Base-by-base conservation (phyloP, 2,113 vertebrate species). In the Gobius niger region DNA sequence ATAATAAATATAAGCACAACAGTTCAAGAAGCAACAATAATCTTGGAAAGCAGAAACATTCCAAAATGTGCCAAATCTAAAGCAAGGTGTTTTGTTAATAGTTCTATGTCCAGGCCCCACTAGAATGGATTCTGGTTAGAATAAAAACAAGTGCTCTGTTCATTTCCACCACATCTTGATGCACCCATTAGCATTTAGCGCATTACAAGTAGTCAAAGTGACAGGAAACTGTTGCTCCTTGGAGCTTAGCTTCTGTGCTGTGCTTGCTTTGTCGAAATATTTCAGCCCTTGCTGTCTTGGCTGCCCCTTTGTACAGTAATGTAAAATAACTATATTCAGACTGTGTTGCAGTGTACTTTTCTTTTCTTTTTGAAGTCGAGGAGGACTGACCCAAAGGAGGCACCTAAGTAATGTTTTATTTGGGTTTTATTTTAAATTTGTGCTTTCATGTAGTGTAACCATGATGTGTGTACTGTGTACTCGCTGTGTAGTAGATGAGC, bases 301-400 rank as follows among this genome's bases (percentile, higher is more conserved):
- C 84, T 82, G 81, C 82, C 72, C 78, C 47, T 78, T 80, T 91
- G 91, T 92, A 91, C 84, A 92, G 88, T 85, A 83, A 88, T 91
- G 84, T 92, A 88, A 89, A 90, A 75, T 81, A 62, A 67, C 79
- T 85, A 86, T 84, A 83, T 82, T 86, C 76, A 44, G 73, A 90
- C 82, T 81, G 77, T 74, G 72, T 83, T 61, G 82, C 65, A 81
- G 65, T 76, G 52, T 76, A 72, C 82, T 74, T 78, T 60, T 57
- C 60, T 85, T 83, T 85, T 12, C 16, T 60, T 60, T 60, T 59
- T 59, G 14, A 15, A 60, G 56, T 41, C 24, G 13, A 59, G 34
- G 40, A 44, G 34, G 64, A 44, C 40, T 57, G 54, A 54, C 62
- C 40, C 8, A 16, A 63, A 67, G 64, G 13, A 75, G 64, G 59